These are phyloP conservation scores for Carcina quercana DNA, from an alignment of 2,888 invertebrate species.

Conservation along the genomic window DNA sequence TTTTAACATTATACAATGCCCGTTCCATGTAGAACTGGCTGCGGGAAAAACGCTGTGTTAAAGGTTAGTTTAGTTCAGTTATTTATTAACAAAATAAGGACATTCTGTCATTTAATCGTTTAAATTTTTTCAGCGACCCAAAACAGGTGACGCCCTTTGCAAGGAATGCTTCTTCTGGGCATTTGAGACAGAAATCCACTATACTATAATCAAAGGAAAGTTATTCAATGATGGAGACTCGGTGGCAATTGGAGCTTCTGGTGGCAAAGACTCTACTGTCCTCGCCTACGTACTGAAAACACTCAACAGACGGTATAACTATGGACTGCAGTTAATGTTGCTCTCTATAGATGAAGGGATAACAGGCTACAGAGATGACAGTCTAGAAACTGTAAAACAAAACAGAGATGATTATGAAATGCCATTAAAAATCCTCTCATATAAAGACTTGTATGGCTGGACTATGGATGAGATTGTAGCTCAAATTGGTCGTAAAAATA, in stretches of 20 bases:
- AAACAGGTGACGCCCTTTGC: constrained; percentile 93
- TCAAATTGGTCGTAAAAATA: constrained; percentile 90
- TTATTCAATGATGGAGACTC: constrained; percentile 89
- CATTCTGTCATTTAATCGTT: too few relatives aligned
- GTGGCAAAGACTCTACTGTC: constrained; percentile 98
- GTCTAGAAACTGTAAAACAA: constrained; percentile 95
- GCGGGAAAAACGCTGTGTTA: constrained; percentile 83
- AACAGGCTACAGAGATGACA: constrained; percentile 96
- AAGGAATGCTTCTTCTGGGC: constrained; percentile 95
- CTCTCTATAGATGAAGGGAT: constrained; percentile 99
- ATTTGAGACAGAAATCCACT: constrained; percentile 96
- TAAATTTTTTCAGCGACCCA: constrained; percentile 93
- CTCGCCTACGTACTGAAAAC: constrained; percentile 94
- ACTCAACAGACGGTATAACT: constrained; percentile 91
- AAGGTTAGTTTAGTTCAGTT: constrained; percentile 71
- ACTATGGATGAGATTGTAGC: constrained; percentile 99
- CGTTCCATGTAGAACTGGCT: constrained; percentile 78
- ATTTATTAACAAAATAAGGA: too few relatives aligned
- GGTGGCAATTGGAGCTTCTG: constrained; percentile 95
- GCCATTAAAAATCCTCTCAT: constrained; percentile 95
- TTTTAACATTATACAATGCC: constrained; percentile 79
- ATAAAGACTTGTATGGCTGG: constrained; percentile 99
- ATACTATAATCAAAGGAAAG: constrained; percentile 87
- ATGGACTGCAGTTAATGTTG: constrained; percentile 91
- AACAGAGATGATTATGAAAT: constrained; percentile 96